Percentiles rank a stretch among this genome's conserved stretches.
Conservation (phyloP, 2,888 invertebrate genomes). For the Fissipunctia ypsillon region DNA sequence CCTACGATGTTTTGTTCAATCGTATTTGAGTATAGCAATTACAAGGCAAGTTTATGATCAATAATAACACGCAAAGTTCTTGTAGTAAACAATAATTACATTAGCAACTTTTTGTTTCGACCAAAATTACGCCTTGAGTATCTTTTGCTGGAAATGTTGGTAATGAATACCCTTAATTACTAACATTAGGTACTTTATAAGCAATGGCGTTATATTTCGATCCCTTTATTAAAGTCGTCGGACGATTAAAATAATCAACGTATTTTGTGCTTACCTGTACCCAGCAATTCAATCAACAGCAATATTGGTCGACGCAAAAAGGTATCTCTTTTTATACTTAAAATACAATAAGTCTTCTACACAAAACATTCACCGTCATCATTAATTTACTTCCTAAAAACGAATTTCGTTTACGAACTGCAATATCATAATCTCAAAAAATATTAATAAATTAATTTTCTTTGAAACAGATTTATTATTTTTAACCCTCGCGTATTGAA, state of each 20-base stretch:
- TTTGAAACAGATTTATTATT: conserved; percentile 53
- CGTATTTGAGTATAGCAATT: conserved; percentile 30
- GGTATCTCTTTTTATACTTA: conserved; percentile 14
- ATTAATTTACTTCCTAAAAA: conserved; percentile 36
- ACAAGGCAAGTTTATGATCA: conserved; percentile 18
- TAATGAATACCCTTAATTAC: background rate
- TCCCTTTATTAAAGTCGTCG: too few species aligned
- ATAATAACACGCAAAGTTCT: conserved; percentile 29
- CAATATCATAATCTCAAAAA: conserved; percentile 41
- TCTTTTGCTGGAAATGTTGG: conserved; percentile 6
- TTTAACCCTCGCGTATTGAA: conserved; percentile 42
- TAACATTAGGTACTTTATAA: background rate
- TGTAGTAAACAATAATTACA: conserved; percentile 11
- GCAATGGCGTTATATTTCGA: background rate
- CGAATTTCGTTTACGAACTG: conserved; percentile 38
- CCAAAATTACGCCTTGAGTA: background rate
- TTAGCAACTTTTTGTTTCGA: conserved; percentile 31
- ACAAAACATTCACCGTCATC: conserved; percentile 33
- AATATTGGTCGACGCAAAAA: conserved; percentile 20
- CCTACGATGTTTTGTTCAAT: conserved; percentile 14
- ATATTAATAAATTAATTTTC: conserved; percentile 49
- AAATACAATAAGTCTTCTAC: conserved; percentile 12
- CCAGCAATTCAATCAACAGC: conserved; percentile 33
- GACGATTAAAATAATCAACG: background rate
- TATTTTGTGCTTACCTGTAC: conserved; percentile 25